Base-by-base conservation (phyloP, 2,888 invertebrate genomes). In the Dicyrtoma fusca region DNA sequence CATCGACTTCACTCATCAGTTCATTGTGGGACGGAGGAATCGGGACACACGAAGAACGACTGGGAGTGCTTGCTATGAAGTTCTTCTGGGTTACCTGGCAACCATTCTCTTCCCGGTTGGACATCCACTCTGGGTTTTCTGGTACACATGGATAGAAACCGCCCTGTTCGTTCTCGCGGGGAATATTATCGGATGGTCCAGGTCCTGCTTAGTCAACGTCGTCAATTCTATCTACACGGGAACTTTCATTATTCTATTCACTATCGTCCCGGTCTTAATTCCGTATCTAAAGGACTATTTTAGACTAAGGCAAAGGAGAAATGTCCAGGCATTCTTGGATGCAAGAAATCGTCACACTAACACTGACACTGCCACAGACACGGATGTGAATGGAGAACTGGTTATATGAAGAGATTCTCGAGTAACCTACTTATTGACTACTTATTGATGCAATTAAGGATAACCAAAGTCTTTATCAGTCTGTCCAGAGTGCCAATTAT, bases 71-170 rank as follows among this genome's bases (percentile, higher is more conserved):
- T 72, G 51, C 14, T 59, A 55, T 14, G 64, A 69, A 49, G 73
- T 72, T 11, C 69, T 75, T 17, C n/a, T 77, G 1, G 75, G 76
- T 6, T 79, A 77, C 66, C 14, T 74, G 10, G 79, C 79, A 0
- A 78, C 79, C 10, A 68, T 78, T 3, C 75, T 76, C 47, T 77
- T 79, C 57, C 78, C 77, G 4, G 76, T 79, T 14, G 70, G 76
- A 1, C 73, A 78, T 21, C 78, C 78, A 1, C 25, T 75, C 4
- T 78, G 77, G 78, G 53, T 79, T 8, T 79, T 78, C 62, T 78
- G 75, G 76, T 78, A 75, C 66, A 57, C 75, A 47, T 75, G 75
- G 74, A 21, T 49, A 6, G 78, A 79, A 55, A 74, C 78, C 1
- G 66, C 64, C 1, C 23, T 76, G 5, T 79, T 76, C 47, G 26